These are phyloP conservation scores for Pagrus major DNA, from an alignment of 2,113 vertebrate species.

Conservation along the genomic window DNA sequence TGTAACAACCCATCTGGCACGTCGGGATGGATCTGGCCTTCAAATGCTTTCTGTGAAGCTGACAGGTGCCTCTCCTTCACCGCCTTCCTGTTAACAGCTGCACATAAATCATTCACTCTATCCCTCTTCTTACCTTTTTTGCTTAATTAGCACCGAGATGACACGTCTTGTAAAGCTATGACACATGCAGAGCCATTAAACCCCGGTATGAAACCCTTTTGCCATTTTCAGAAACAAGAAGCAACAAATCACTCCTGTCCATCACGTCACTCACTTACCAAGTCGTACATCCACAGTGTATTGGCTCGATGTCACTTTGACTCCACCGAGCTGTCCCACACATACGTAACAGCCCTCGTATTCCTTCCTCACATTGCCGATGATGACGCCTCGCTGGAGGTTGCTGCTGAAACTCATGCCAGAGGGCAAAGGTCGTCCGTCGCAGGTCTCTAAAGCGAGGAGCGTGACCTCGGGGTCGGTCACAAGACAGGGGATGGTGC, in stretches of 20 bases:
- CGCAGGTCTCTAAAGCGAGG: slow-evolving; percentile 75
- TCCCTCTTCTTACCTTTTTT: slow-evolving; percentile 10
- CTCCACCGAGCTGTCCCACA: slow-evolving; percentile 65
- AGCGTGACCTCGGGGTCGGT: slow-evolving; percentile 78
- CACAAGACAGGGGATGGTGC: slow-evolving; percentile 81
- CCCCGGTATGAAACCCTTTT: neutral
- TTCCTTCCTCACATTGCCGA: slow-evolving; percentile 70
- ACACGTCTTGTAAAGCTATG: slow-evolving; percentile 8
- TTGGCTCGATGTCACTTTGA: slow-evolving; percentile 68
- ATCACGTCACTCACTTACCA: slow-evolving; percentile 66
- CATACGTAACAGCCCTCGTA: slow-evolving; percentile 82
- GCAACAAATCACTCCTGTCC: neutral
- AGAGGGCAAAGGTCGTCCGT: slow-evolving; percentile 68
- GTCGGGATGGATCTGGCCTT: too few species aligned
- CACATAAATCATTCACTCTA: neutral
- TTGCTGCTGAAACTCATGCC: slow-evolving; percentile 68
- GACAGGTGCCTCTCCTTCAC: neutral
- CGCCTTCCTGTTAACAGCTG: neutral
- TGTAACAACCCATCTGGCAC: too few species aligned
- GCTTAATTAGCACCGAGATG: slow-evolving; percentile 18
- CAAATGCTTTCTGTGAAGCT: neutral
- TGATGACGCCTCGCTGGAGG: slow-evolving; percentile 76
- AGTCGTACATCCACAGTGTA: slow-evolving; percentile 80
- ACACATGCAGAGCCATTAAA: neutral
- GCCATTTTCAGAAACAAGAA: neutral